phyloP scores from a whole-genome alignment of 2,797 vertebrate genomes.

The Glyptemys insculpta region DNA sequence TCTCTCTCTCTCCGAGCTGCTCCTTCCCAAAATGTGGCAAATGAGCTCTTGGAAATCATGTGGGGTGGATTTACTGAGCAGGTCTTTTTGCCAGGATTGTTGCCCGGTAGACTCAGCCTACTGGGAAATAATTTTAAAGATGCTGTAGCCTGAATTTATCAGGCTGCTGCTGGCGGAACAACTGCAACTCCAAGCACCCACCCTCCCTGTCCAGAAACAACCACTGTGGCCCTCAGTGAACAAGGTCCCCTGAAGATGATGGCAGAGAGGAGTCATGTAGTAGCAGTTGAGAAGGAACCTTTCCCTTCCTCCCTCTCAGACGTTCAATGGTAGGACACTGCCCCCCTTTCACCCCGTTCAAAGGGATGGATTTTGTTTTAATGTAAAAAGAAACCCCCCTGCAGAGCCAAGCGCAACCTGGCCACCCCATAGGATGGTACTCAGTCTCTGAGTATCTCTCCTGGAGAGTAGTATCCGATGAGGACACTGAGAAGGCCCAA shows the following conservation, averaged over 20 bases:
- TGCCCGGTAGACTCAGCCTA: neutral
- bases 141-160: neutral
- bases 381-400: neutral
- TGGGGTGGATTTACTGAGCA: neutral
- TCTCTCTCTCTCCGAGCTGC: neutral
- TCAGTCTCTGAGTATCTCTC: neutral
- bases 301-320: neutral
- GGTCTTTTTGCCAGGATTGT: neutral
- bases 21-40: neutral
- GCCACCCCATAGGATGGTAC: neutral
- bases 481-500: neutral
- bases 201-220: accelerated
- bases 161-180: neutral
- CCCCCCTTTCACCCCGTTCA: neutral
- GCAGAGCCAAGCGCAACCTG: neutral
- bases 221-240: neutral
- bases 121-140: neutral
- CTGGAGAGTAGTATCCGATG: too few relatives aligned
- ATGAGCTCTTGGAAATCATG: neutral
- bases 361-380: neutral
- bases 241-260: neutral
- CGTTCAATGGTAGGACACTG: neutral
- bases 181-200: neutral
- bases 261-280: accelerated
- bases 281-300: neutral